Conservation (phyloP, 2,888 invertebrate species). For the Athalia rosae region DNA sequence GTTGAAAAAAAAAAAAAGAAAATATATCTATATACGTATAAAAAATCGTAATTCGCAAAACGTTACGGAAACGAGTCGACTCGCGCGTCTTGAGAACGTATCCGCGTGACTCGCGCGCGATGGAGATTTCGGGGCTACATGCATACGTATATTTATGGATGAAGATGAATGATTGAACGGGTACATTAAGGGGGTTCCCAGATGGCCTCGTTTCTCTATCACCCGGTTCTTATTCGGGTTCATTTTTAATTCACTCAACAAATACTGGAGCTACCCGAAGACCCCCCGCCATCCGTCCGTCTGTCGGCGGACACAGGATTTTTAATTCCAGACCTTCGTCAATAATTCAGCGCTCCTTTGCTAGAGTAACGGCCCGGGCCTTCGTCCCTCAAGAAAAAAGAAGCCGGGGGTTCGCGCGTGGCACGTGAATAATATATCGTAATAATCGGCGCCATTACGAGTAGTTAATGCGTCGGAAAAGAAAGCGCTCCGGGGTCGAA, state of each 20-base stretch:
- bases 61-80: neutral
- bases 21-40: neutral
- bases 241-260: constrained; percentile 72
- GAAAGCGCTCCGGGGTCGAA: constrained; percentile 32
- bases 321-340: constrained; percentile 68
- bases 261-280: constrained; percentile 60
- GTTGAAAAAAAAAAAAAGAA: too few relatives aligned
- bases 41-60: neutral
- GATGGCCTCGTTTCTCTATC: constrained; percentile 65
- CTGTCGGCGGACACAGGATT: constrained; percentile 58
- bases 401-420: constrained; percentile 54
- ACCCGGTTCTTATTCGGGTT: constrained; percentile 59
- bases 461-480: constrained; percentile 47
- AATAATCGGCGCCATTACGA: constrained; percentile 67
- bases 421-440: constrained; percentile 68
- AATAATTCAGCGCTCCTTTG: constrained; percentile 68
- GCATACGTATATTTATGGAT: constrained; percentile 8
- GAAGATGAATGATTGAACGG: constrained; percentile 63
- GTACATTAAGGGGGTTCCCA: constrained; percentile 63
- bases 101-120: too few relatives aligned
- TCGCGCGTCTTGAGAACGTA: neutral
- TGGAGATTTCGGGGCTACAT: constrained; percentile 17
- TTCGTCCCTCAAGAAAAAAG: constrained; percentile 48
- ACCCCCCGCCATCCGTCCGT: constrained; percentile 52
- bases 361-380: constrained; percentile 34